Base-by-base conservation (phyloP, 2,113 vertebrate genomes). In the Crypturellus undulatus region DNA sequence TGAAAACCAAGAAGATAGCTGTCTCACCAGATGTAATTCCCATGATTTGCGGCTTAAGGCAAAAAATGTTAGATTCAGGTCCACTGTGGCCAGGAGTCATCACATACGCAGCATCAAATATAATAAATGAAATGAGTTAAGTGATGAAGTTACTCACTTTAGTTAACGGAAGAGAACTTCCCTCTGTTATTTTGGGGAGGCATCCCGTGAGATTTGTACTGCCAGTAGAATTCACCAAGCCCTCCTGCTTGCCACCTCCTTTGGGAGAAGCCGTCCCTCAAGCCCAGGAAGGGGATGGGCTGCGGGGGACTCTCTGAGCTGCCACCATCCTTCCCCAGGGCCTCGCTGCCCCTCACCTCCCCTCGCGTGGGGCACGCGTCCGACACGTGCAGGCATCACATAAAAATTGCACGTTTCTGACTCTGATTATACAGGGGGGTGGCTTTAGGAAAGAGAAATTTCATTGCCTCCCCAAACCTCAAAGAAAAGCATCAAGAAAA, bases 351-450 rank as follows among this genome's bases (percentile, higher is more conserved):
- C 54, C 65, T 51, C 36, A 40, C 11, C n/a, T 3, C 12, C 3
- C 32, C n/a, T 2, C 1, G 2, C 47, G 40, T 5, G 36, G 22
- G 40, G 43, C 32, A 28, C 8, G 14, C 21, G 4, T 24, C 34
- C 20, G 2, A 7, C 2, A 1, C 1, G 25, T 0, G 0, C 0
- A 1, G 42, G 24, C 49, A 30, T 34, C 20, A 8, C n/a, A 6
- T 25, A 7, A 26, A 34, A 51, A 12, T 21, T 0, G 0, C 0
- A 0, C 1, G 24, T 87, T 76, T 40, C 45, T 42, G 30, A 17
- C n/a, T 45, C 4, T 2, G 67, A 38, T 63, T 38, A 51, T 0
- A 2, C 34, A 65, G 14, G 49, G 49, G 5, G 0, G 14, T 7
- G 36, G n/a, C 75, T 63, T 65, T 32, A 77, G 59, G 54, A 79